Evolutionary conservation across 2,797 vertebrate species (phyloP).

Genomic region (Peromyscus nudipes): DNA sequence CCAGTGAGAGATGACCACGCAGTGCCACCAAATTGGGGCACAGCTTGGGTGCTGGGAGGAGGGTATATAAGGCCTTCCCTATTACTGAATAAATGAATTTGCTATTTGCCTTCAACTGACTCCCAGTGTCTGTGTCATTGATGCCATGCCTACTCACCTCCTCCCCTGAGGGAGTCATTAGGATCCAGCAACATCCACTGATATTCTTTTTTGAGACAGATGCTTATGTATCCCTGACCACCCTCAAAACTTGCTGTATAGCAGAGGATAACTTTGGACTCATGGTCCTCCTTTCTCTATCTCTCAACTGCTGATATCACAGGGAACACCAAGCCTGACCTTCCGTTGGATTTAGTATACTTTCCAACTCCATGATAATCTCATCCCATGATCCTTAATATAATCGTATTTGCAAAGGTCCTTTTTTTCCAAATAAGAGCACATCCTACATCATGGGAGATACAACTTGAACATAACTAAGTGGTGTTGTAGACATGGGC

Average conservation of each 20-base stretch:
- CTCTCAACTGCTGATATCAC: background rate
- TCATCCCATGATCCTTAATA: background rate
- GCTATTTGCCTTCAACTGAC: no score
- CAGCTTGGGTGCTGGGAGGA: no score
- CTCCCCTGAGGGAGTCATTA: no score
- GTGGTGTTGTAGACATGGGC: background rate
- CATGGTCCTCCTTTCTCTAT: background rate
- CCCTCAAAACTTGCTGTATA: background rate
- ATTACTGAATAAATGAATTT: no score
- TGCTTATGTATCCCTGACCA: background rate
- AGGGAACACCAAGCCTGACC: background rate
- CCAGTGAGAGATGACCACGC: no score
- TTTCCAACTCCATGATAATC: background rate
- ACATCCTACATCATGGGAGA: background rate
- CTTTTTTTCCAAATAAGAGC: background rate
- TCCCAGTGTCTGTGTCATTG: no score
- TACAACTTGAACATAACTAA: background rate
- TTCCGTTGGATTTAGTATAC: background rate
- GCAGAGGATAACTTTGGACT: background rate
- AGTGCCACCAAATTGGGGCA: no score
- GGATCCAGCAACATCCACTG: no score
- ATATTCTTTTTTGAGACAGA: background rate
- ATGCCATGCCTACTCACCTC: no score
- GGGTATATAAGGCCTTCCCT: no score
- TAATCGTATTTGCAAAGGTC: background rate